Conservation (phyloP, 2,797 vertebrate species). For the Muscicapa striata region DNA sequence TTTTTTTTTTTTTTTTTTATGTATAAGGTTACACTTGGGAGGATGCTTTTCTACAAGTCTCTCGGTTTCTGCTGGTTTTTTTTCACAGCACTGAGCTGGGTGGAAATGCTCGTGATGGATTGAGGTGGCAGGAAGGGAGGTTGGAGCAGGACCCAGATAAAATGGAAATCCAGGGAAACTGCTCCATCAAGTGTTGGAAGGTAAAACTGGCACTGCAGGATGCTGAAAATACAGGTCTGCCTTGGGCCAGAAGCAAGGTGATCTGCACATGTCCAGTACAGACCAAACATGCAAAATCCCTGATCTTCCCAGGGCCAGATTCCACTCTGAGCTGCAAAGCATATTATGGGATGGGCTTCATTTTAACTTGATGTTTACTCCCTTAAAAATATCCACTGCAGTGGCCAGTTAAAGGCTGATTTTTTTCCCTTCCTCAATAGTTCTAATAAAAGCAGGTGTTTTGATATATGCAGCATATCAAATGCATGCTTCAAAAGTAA, state of each 20-base stretch:
- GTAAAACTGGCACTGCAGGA: conserved; percentile 1
- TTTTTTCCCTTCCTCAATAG: neutral
- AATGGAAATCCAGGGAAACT: neutral
- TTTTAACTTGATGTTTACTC: neutral
- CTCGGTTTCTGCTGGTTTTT: accelerated
- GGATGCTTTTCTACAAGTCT: neutral
- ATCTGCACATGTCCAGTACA: neutral
- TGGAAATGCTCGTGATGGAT: neutral
- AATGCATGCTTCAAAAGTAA: neutral
- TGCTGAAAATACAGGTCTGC: neutral
- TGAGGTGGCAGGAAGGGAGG: neutral
- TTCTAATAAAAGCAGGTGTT: neutral
- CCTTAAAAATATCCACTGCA: neutral
- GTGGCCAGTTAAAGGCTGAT: neutral
- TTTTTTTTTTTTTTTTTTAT: neutral
- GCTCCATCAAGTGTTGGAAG: conserved; percentile 67
- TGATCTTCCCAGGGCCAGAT: neutral
- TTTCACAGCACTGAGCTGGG: neutral
- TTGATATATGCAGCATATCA: neutral
- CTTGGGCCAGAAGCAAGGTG: neutral
- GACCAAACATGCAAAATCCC: neutral
- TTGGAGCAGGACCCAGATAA: neutral
- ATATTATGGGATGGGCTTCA: neutral
- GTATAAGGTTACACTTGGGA: too few relatives aligned
- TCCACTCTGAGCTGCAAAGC: neutral